Base-by-base conservation (phyloP, 2,113 vertebrate species). In the Tyto alba region DNA sequence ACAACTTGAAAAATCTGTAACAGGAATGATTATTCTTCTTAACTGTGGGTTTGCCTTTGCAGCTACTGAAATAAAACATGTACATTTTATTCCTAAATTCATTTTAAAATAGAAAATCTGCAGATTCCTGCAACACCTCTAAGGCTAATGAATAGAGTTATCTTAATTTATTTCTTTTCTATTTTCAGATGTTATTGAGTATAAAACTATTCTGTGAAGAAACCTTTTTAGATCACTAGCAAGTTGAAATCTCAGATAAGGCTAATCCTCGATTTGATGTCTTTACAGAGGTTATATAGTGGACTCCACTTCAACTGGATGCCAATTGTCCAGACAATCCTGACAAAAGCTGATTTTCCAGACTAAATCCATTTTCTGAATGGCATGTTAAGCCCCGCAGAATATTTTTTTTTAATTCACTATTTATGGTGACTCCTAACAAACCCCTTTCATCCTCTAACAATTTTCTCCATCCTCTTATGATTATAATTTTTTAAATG, bases 341-440 rank as follows among this genome's bases (percentile, higher is more conserved):
- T 63, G 83, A 68, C 16, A 85, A 94, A 89, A 93, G 76, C 56
- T 93, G 79, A 94, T 92, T 96, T 96, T 85, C 79, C 30, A 82
- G n/a, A 23, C 29, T 89, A 93, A 92, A 91, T 64, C 55, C 10
- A 38, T 94, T 90, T 96, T 93, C 43, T 40, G 9, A 43, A 47
- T 29, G 32, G 25, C 18, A 53, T 29, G 10, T 52, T 75, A 86
- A 92, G 7, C 29, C 19, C 32, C 82, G 72, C 2, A 11, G 50
- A 90, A 59, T 90, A 83, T 74, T 72, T 86, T 89, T 93, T 59
- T 23, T 45, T 20, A 72, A 60, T 85, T 92, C 23, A 6, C 16
- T 90, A 15, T 64, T 75, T 68, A 67, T 41, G 23, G 36, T 63
- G 11, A 55, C 17, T 81, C 4, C 3, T 75, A 72, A 57, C 10